Evolutionary conservation across 2,888 invertebrate genomes (phyloP).

Genomic region (Prenolepis imparis): DNA sequence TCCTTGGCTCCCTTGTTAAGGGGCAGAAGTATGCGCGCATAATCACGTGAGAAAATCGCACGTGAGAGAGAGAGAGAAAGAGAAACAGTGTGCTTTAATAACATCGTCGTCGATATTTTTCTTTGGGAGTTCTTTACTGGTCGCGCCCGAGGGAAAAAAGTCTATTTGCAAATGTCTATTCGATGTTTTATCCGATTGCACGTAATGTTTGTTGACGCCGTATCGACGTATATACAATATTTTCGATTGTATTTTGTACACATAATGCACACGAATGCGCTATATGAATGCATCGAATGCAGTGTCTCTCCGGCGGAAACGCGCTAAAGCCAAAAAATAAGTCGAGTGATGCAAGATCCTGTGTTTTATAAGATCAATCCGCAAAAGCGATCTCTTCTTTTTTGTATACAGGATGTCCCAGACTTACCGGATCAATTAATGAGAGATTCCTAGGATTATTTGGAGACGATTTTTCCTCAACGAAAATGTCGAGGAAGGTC

Average conservation of each 20-base stretch:
- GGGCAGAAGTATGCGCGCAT: slow-evolving; percentile 58
- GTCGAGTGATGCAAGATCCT: slow-evolving; percentile 10
- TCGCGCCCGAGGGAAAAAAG: slow-evolving; percentile 38
- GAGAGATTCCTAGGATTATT: too few species aligned
- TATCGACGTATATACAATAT: slow-evolving; percentile 8
- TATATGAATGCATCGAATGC: slow-evolving; percentile 10
- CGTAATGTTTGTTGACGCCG: slow-evolving; percentile 22
- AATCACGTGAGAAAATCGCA: slow-evolving; percentile 44
- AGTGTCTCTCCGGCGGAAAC: not conserved
- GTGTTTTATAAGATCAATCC: slow-evolving; percentile 29
- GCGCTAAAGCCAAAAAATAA: slow-evolving; percentile 9
- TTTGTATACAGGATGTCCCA: not conserved
- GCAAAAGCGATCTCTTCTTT: not conserved
- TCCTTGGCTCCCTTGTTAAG: slow-evolving; percentile 67
- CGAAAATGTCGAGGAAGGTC: too few species aligned
- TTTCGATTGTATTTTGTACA: slow-evolving; percentile 31
- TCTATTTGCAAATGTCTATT: slow-evolving; percentile 40
- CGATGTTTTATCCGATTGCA: slow-evolving; percentile 51
- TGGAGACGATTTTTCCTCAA: too few species aligned
- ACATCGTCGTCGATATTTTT: slow-evolving; percentile 69
- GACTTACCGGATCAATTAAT: too few species aligned
- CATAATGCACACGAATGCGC: slow-evolving; percentile 18
- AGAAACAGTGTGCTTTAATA: slow-evolving; percentile 68
- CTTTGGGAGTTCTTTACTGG: slow-evolving; percentile 50
- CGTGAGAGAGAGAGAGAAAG: slow-evolving; percentile 13